Conservation (phyloP, 2,888 invertebrate genomes). For the Rhagonycha lutea region DNA sequence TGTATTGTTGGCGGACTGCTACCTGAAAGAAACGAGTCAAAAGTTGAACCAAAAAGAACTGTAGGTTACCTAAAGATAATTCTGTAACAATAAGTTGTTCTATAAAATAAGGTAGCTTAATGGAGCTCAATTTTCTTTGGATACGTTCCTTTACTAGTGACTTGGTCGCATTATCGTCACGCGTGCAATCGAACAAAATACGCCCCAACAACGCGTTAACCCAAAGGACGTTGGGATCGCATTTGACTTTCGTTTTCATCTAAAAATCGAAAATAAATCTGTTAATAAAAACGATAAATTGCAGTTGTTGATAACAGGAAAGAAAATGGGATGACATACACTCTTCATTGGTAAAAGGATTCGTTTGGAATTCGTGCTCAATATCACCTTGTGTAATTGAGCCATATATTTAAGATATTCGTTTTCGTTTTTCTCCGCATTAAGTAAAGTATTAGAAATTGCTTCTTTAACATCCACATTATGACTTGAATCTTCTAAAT, state of each 20-base stretch:
- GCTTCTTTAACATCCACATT: not conserved
- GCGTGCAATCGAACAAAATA: slow-evolving; percentile 81
- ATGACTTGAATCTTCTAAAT: slow-evolving; percentile 2
- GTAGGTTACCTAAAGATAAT: slow-evolving; percentile 65
- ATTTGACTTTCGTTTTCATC: not conserved
- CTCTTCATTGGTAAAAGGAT: not conserved
- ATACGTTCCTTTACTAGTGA: slow-evolving; percentile 76
- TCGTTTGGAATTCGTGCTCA: not conserved
- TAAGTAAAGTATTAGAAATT: slow-evolving; percentile 3
- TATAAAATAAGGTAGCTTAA: slow-evolving; percentile 88
- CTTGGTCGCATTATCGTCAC: slow-evolving; percentile 70
- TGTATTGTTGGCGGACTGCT: slow-evolving; percentile 69
- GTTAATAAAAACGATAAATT: not conserved
- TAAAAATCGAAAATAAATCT: not conserved
- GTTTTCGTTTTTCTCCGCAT: slow-evolving; percentile 32
- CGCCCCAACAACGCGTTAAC: slow-evolving; percentile 79
- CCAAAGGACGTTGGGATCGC: slow-evolving; percentile 64
- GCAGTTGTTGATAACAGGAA: not conserved
- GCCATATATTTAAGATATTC: slow-evolving; percentile 51
- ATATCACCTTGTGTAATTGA: slow-evolving; percentile 43
- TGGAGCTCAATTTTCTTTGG: slow-evolving; percentile 83
- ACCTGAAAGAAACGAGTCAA: slow-evolving; percentile 6
- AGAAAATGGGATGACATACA: not conserved
- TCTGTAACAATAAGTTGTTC: slow-evolving; percentile 79
- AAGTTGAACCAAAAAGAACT: not conserved